Conservation (phyloP, 2,888 invertebrate genomes). For the Siphlonurus alternatus region DNA sequence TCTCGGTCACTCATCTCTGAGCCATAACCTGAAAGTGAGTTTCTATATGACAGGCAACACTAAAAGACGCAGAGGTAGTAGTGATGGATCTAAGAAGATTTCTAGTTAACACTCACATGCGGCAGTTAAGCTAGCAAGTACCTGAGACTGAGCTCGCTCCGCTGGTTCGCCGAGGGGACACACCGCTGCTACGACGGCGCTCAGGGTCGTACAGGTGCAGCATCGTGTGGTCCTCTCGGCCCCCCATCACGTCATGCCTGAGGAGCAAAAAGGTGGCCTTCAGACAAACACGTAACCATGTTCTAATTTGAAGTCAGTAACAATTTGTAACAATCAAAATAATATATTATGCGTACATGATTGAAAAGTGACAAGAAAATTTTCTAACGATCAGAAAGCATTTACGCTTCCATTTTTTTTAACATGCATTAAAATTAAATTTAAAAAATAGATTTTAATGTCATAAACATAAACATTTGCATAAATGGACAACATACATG, state of each 20-base stretch:
- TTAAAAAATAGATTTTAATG: too few species aligned
- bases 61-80: neutral
- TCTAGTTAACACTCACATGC: neutral
- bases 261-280: too few species aligned
- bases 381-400: too few species aligned
- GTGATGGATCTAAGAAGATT: neutral
- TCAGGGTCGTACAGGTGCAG: constrained; percentile 26
- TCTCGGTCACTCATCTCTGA: constrained; percentile 58
- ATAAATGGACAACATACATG: too few species aligned
- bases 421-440: too few species aligned
- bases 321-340: too few species aligned
- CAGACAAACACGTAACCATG: too few species aligned
- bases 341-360: too few species aligned
- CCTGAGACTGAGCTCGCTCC: constrained; percentile 67
- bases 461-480: too few species aligned
- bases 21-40: constrained; percentile 40
- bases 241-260: constrained; percentile 11
- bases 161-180: constrained; percentile 50
- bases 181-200: constrained; percentile 23
- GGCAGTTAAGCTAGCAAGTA: constrained; percentile 18
- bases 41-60: neutral
- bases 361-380: too few species aligned
- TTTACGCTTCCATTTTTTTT: too few species aligned
- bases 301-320: too few species aligned
- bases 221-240: constrained; percentile 19